Evolutionary conservation across 92 coral and sea anemone species (phyloP), one percentile per base, ranked within the genome.

Genomic region (Metridium senile): DNA sequence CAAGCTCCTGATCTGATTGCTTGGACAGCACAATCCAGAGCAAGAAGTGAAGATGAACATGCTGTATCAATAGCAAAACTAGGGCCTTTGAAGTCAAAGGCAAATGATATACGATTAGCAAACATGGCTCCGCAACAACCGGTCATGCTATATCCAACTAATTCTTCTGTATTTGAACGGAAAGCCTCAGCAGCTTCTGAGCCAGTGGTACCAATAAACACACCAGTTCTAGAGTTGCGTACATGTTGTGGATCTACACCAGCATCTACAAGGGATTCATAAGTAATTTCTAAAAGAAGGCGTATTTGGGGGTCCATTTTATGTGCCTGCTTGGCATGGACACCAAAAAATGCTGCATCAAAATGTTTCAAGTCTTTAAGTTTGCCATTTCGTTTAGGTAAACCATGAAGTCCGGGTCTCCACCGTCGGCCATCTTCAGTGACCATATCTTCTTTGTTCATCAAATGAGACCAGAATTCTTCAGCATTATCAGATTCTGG

Each of bases 341-440:
- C 93, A 26, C 97, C 88, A 76, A 91, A 91, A 70, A 88, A 91
- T 62, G 84, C 65, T 46, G 90, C 90, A 39, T 91, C 97, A 71
- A 91, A 91, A 70, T 91, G 97, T 70, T 85, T 91, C 35, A 91
- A 81, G 79, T 88, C 97, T 59, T 91, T 91, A 33, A 88, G 93
- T 82, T 88, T 88, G 8, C 90, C 93, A 72, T 89, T 74, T 45
- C 90, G 80, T 61, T 76, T 91, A 45, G 97, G 97, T 58, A 91
- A 92, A 62, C 97, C 97, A 85, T 91, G 97, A 17, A 91, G 93
- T 56, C 97, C 97, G 74, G 97, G 97, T 79, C 63, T 88, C 97
- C 97, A 91, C 56, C 93, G 84, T 30, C 88, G 73, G 28, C 76
- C 90, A 71, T 91, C 97, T 69, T 91, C 93, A 57, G 93, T 91